A percentile compares a stretch with the other conserved stretches of the same genome.
Evolutionary conservation across 2,888 invertebrate genomes (phyloP).

Genomic region (Cotesia congregata): DNA sequence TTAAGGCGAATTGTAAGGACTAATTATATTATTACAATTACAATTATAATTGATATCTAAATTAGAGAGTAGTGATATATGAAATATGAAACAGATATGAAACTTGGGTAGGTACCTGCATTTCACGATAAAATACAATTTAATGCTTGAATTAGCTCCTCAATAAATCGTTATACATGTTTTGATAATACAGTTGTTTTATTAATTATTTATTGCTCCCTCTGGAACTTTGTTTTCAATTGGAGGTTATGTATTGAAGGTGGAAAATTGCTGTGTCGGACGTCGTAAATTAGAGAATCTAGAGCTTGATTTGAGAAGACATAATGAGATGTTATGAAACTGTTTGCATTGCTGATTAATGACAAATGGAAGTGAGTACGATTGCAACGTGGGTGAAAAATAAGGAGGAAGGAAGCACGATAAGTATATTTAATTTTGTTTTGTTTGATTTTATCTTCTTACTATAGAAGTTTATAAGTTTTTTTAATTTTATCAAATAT

Average conservation of each 20-base stretch:
- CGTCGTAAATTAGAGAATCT: slow-evolving; percentile 51
- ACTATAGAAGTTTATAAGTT: too few relatives aligned
- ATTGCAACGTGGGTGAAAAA: slow-evolving; percentile 49
- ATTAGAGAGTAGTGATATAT: slow-evolving; percentile 23
- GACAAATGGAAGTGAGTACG: slow-evolving; percentile 47
- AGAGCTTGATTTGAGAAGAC: slow-evolving; percentile 20
- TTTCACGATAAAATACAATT: slow-evolving; percentile 63
- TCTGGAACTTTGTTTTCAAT: too few relatives aligned
- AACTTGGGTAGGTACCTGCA: slow-evolving; percentile 67
- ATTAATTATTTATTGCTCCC: neutral
- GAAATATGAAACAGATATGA: neutral
- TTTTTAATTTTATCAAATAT: too few relatives aligned
- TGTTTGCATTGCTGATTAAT: slow-evolving; percentile 56
- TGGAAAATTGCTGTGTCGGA: slow-evolving; percentile 43
- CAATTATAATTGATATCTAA: slow-evolving; percentile 14
- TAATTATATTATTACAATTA: slow-evolving; percentile 45
- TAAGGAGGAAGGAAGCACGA: slow-evolving; percentile 14
- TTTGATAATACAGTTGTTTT: slow-evolving; percentile 59
- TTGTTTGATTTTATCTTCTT: neutral
- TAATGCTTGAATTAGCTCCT: slow-evolving; percentile 66
- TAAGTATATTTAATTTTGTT: neutral
- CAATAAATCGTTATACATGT: slow-evolving; percentile 69
- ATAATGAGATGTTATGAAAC: slow-evolving; percentile 50
- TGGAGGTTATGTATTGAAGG: neutral
- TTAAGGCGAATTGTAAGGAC: slow-evolving; percentile 59